Conservation (phyloP, 2,888 invertebrate species). For the Lycaena phlaeas region DNA sequence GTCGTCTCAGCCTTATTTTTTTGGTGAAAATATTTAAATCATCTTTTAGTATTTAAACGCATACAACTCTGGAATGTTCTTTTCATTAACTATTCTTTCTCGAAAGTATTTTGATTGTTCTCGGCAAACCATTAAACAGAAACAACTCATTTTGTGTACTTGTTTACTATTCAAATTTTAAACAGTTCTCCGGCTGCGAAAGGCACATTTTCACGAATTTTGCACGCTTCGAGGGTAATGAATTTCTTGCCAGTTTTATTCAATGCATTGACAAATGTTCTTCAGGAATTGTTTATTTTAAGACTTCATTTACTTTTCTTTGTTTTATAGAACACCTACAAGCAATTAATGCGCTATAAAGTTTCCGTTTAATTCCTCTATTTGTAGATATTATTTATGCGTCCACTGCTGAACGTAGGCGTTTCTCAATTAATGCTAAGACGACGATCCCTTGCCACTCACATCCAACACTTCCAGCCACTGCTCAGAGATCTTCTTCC, state of each 20-base stretch:
- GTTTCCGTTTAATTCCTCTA: too few relatives aligned
- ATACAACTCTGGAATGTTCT: too few relatives aligned
- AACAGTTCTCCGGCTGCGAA: constrained; percentile 2
- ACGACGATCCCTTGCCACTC: too few relatives aligned
- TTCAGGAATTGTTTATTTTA: not conserved
- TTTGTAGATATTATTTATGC: too few relatives aligned
- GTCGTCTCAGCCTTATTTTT: too few relatives aligned
- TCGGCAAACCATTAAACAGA: not conserved
- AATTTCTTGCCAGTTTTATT: constrained; percentile 4
- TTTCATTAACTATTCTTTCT: not conserved
- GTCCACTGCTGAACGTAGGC: too few relatives aligned
- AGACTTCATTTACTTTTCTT: not conserved
- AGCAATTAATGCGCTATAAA: too few relatives aligned
- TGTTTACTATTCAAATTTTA: constrained; percentile 4
- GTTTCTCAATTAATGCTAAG: too few relatives aligned
- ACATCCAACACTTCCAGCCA: too few relatives aligned
- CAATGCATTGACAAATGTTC: constrained; percentile 1
- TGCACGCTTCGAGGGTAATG: not conserved
- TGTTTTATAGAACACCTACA: not conserved
- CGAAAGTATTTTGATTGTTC: constrained; percentile 1
- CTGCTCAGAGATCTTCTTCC: too few relatives aligned
- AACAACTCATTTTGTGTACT: constrained; percentile 2
- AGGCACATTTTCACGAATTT: constrained; percentile 1
- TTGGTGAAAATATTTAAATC: too few relatives aligned
- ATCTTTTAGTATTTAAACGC: too few relatives aligned